Conservation (phyloP, 2,797 vertebrate genomes). For the Eulemur rubriventer region DNA sequence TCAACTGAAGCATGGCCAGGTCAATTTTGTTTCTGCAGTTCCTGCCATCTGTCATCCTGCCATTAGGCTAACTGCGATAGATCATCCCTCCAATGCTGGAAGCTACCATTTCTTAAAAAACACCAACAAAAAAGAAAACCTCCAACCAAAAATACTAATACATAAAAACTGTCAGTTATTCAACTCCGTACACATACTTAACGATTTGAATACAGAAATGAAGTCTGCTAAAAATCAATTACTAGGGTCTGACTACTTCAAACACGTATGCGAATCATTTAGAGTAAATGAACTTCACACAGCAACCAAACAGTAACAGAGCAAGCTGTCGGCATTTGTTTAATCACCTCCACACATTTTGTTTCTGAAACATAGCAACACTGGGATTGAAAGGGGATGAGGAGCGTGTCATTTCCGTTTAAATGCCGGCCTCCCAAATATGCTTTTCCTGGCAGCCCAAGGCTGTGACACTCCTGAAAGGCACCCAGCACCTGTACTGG, state of each 20-base stretch:
- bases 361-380: slow-evolving; percentile 57
- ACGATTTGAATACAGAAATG: slow-evolving; percentile 77
- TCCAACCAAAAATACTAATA: neutral
- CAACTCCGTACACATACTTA: slow-evolving; percentile 60
- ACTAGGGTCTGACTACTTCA: slow-evolving; percentile 71
- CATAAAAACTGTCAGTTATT: slow-evolving; percentile 55
- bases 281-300: slow-evolving; percentile 79
- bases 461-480: slow-evolving; percentile 60
- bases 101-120: slow-evolving; percentile 38
- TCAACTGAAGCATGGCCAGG: neutral
- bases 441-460: neutral
- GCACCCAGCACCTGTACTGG: slow-evolving; percentile 51
- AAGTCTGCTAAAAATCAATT: slow-evolving; percentile 81
- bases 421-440: slow-evolving; percentile 46
- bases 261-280: slow-evolving; percentile 81
- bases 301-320: slow-evolving; percentile 75
- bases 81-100: neutral
- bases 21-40: neutral
- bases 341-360: slow-evolving; percentile 36
- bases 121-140: neutral
- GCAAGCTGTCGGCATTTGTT: slow-evolving; percentile 67
- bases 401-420: slow-evolving; percentile 68
- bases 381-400: slow-evolving; percentile 14
- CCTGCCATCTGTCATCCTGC: neutral
- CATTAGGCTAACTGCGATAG: neutral